Evolutionary conservation across 2,113 vertebrate species (phyloP).

Genomic region (Isurus oxyrinchus): DNA sequence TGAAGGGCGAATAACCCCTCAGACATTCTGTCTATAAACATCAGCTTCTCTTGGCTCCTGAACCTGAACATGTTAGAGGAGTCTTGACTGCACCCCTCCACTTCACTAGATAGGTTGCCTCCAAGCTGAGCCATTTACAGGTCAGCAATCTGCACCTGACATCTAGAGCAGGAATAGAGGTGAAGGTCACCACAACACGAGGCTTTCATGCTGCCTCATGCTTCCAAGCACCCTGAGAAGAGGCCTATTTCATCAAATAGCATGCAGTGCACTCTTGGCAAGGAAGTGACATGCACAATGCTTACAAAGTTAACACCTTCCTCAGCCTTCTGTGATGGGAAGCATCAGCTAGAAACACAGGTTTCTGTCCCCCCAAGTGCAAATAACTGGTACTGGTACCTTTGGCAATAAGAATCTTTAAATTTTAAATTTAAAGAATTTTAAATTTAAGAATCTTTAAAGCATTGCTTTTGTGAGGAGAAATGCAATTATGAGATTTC

Average conservation of each 20-base stretch:
- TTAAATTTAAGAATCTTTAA: background rate
- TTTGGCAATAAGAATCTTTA: background rate
- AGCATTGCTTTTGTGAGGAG: background rate
- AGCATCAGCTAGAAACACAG: background rate
- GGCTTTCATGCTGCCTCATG: background rate
- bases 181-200: background rate
- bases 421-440: background rate
- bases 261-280: background rate
- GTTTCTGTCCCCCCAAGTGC: background rate
- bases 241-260: background rate
- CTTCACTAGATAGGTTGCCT: background rate
- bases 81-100: background rate
- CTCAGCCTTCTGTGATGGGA: background rate
- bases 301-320: background rate
- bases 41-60: background rate
- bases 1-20: background rate
- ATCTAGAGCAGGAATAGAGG: background rate
- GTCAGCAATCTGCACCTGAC: background rate
- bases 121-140: background rate
- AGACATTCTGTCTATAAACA: background rate
- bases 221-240: background rate
- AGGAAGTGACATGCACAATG: background rate
- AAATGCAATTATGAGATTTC: background rate
- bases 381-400: background rate
- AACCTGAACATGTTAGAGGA: background rate